Conservation (phyloP, 2,797 vertebrate genomes). For the Chloroceryle inda region DNA sequence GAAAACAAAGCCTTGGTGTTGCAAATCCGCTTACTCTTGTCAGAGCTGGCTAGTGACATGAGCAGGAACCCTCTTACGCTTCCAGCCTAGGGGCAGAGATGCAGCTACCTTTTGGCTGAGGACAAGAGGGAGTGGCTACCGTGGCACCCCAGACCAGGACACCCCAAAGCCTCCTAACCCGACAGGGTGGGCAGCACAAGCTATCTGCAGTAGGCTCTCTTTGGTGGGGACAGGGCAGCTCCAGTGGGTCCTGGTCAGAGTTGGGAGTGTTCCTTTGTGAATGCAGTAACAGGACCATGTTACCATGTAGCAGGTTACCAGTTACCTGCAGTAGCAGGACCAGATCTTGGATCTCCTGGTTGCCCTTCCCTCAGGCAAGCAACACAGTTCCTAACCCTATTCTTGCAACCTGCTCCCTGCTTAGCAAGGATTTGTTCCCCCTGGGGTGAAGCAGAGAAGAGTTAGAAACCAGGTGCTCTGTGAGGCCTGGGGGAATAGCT, state of each 20-base stretch:
- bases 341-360: not conserved
- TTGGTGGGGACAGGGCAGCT: not conserved
- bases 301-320: not conserved
- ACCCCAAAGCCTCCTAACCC: not conserved
- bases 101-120: not conserved
- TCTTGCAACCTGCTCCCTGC: not conserved
- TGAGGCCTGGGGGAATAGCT: not conserved
- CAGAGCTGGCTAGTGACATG: not conserved
- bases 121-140: not conserved
- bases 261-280: fast-evolving
- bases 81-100: not conserved
- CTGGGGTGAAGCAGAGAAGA: too few species aligned
- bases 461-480: not conserved
- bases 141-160: not conserved
- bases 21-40: not conserved
- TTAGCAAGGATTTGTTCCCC: not conserved
- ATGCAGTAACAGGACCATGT: fast-evolving
- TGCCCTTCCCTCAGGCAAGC: not conserved
- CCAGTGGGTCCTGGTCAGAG: not conserved
- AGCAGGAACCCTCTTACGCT: not conserved
- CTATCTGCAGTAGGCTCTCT: not conserved
- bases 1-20: not conserved
- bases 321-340: too few species aligned
- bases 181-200: not conserved
- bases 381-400: not conserved